Base-by-base conservation (phyloP, 2,888 invertebrate genomes). In the Tillus elongatus region DNA sequence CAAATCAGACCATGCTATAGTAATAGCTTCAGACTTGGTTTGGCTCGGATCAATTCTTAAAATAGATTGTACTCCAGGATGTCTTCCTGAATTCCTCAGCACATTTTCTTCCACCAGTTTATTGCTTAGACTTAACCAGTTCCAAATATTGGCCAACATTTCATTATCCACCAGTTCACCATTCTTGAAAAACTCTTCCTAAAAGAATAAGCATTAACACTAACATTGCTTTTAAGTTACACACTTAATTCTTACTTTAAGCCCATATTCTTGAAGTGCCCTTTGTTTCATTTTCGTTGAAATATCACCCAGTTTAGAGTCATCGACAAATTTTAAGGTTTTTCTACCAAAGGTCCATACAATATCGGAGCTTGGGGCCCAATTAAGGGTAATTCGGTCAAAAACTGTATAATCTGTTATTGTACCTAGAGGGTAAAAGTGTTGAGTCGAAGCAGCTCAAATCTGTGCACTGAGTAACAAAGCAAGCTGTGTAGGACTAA, bases 341-440 rank as follows among this genome's bases (percentile, higher is more conserved):
- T 75, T 71, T 52, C 78, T 73, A 2, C 82, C 82, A 54, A 78
- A 77, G 36, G 84, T 79, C 87, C 87, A 87, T 29, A 79, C 76
- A 30, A 87, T 68, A 54, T 75, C 74, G 8, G 77, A 75, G 36
- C 77, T 73, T 9, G 84, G 76, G 6, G 86, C 84, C 83, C 87
- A 87, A 56, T 81, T 77, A 49, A 89, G 67, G 13, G 87, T 83
- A 52, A 87, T 84, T 51, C 89, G 72, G 66, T 90, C 89, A 61
- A 77, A 78, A 44, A 90, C 82, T 16, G 75, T 77, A 56, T 82
- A 80, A 66, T 89, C 88, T 28, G 73, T 74, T 26, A 89, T 66
- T 10, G 66, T 61, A 28, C 79, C 81, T 73, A 62, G 27, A 58
- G 51, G 40, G 27, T 44, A 45, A 37, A 33, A 16, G 30, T 28